phyloP scores from a whole-genome alignment of 2,797 vertebrate genomes.

The Dryobates pubescens region DNA sequence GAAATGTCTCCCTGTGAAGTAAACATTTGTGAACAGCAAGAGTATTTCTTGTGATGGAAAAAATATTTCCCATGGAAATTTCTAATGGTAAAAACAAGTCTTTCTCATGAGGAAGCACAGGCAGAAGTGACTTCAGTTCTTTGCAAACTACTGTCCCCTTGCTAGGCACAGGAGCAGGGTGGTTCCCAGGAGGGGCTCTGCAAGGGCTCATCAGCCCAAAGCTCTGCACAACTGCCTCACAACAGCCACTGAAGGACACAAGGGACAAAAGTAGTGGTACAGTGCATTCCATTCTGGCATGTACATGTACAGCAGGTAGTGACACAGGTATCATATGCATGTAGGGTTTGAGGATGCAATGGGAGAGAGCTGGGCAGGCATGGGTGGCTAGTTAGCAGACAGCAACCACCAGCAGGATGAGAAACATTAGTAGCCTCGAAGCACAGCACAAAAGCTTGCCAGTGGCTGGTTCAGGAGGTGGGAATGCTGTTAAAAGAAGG shows the following conservation, averaged over 20 bases:
- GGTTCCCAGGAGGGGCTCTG: not conserved
- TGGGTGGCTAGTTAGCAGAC: accelerated
- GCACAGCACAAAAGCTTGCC: not conserved
- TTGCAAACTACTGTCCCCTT: not conserved
- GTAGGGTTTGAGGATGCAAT: not conserved
- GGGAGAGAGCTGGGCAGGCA: accelerated
- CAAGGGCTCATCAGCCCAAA: not conserved
- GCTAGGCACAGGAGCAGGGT: not conserved
- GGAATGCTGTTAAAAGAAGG: not conserved
- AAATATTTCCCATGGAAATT: not conserved
- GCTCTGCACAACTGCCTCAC: not conserved
- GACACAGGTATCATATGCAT: accelerated
- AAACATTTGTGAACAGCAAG: not conserved
- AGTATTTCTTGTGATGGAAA: not conserved
- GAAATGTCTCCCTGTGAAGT: accelerated
- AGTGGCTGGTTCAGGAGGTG: not conserved
- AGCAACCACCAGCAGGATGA: not conserved
- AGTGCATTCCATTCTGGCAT: accelerated
- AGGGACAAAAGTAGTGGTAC: not conserved
- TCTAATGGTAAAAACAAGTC: not conserved
- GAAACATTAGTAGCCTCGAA: not conserved
- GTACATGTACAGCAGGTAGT: accelerated
- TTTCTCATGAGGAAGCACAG: not conserved
- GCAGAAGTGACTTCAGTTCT: not conserved
- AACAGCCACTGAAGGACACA: not conserved